phyloP scores from a whole-genome alignment of 2,888 invertebrate species.

The Neoascia interrupta region DNA sequence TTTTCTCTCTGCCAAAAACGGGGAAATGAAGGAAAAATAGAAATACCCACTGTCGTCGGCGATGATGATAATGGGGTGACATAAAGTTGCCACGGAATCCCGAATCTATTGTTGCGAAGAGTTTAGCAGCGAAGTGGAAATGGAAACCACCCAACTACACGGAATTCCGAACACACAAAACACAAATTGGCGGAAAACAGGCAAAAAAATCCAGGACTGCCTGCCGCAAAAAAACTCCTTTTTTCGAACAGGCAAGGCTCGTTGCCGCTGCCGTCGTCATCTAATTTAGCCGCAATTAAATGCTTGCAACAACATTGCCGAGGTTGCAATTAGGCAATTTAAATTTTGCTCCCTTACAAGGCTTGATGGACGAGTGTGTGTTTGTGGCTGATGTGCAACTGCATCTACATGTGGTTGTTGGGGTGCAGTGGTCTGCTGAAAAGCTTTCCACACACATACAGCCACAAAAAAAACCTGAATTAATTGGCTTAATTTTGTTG shows the following conservation, averaged over 20 bases:
- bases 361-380: constrained; percentile 26
- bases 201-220: not conserved
- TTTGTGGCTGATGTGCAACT: not conserved
- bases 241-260: constrained; percentile 8
- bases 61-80: too few species aligned
- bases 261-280: constrained; percentile 29
- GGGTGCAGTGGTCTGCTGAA: not conserved
- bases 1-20: not conserved
- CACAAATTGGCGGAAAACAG: constrained; percentile 33
- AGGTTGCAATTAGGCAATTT: constrained; percentile 63
- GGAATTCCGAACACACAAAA: constrained; percentile 40
- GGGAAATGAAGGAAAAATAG: constrained; percentile 23
- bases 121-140: too few species aligned
- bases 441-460: not conserved
- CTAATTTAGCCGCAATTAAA: constrained; percentile 63
- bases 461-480: not conserved
- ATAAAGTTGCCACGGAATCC: too few species aligned
- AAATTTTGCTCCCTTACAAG: constrained; percentile 44
- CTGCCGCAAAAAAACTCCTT: not conserved
- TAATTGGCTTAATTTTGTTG: constrained; percentile 44
- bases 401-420: not conserved
- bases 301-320: constrained; percentile 63
- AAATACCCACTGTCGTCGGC: too few species aligned
- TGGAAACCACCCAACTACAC: too few species aligned
- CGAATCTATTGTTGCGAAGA: too few species aligned